Evolutionary conservation across 2,888 invertebrate species (phyloP), one percentile per base, ranked within the genome.

Genomic region (Cylloceria caligata): DNA sequence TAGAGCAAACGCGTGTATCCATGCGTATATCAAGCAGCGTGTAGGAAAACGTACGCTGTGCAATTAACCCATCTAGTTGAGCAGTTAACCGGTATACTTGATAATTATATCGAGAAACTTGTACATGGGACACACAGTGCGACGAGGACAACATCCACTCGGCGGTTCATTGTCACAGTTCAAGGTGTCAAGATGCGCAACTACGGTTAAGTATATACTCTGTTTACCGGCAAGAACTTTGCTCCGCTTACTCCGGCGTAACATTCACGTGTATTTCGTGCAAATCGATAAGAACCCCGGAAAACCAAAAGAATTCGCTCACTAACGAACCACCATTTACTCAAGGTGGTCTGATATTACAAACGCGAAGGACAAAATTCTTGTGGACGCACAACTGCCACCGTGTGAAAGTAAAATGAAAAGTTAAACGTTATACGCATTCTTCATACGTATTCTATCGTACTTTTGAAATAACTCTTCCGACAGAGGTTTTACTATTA

Each of bases 101-200:
- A 57, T 72, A 62, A 83, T 83, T 76, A 83, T 79, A 64, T 64
- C 64, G 64, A 60, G 60, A 24, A 19, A 34, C 60, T 60, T 27
- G 27, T 27, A 27, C 57, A 45, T 64, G 64, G 27, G 21, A 36
- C 34, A 36, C 42, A 45, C 13, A 57, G 39, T 36, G 27, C 49
- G 47, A 3, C 30, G 65, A 30, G 64, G 57, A 36, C 39, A 42
- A 30, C 39, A 34, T 60, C 60, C 9, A 71, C 47, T 9, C 45
- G 27, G 83, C 85, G 86, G 90, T 91, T 90, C 90, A 90, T 90
- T 90, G 89, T 89, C 89, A 89, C 86, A 86, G 90, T 91, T 89
- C 89, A 90, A 90, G 89, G 90, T 83, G 87, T 34, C 34, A 19
- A 16, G 60, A 60, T 34, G 86, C 72, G 85, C 84, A 81, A 86